Conservation (phyloP, 2,113 vertebrate species). For the Mormyrus lacerda region DNA sequence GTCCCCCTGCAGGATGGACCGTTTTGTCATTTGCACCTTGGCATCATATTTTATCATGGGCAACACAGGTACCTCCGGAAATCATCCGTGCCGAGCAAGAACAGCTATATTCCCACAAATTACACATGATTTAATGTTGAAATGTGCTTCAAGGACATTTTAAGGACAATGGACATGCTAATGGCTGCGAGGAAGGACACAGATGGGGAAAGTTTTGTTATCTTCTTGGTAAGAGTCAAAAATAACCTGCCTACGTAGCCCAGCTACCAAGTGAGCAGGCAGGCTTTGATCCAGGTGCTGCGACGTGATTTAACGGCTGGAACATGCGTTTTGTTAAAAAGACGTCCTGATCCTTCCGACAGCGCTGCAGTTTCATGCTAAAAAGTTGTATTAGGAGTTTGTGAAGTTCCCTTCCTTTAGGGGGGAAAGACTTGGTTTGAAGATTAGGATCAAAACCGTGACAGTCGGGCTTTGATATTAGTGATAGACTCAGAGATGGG, state of each 20-base stretch:
- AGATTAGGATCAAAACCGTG: not conserved
- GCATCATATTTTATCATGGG: slow-evolving; percentile 7
- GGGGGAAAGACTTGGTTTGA: not conserved
- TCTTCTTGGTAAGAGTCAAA: not conserved
- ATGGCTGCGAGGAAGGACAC: not conserved
- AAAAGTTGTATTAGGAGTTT: not conserved
- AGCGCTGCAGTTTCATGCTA: not conserved
- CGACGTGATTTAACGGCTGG: not conserved
- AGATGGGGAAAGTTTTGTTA: not conserved
- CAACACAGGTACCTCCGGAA: not conserved
- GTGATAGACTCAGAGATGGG: not conserved
- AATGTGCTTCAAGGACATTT: not conserved
- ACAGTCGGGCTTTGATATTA: not conserved
- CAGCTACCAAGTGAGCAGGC: not conserved
- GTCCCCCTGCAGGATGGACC: not conserved
- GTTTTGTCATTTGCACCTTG: slow-evolving; percentile 15
- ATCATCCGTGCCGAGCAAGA: not conserved
- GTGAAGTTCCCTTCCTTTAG: not conserved
- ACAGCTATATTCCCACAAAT: not conserved
- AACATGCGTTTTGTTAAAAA: not conserved
- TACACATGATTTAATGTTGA: not conserved
- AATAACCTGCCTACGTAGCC: not conserved
- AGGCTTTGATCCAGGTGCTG: not conserved
- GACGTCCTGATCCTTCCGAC: not conserved
- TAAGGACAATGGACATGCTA: not conserved